Conservation (phyloP, 2,797 vertebrate genomes). For the Australoheros facetus region DNA sequence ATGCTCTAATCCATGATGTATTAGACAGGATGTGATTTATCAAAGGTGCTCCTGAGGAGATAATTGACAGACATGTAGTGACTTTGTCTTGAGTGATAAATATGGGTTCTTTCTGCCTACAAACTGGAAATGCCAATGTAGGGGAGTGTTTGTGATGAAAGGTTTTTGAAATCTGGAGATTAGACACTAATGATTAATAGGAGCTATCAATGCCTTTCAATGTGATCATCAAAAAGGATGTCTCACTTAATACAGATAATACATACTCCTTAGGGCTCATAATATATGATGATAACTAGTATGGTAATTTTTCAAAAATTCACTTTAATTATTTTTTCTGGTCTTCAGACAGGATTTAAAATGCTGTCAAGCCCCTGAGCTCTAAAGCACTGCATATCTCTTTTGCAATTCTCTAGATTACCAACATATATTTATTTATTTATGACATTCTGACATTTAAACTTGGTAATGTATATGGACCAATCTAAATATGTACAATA, state of each 20-base stretch:
- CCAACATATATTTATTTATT: background rate
- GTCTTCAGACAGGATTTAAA: background rate
- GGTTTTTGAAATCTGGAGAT: slow-evolving; percentile 47
- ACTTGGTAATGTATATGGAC: background rate
- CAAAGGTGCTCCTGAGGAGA: slow-evolving; percentile 50
- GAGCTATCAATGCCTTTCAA: slow-evolving; percentile 37
- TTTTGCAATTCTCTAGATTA: background rate
- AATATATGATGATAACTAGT: background rate
- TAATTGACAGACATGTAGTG: slow-evolving; percentile 55
- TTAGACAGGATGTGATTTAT: slow-evolving; percentile 59
- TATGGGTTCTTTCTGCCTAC: slow-evolving; percentile 35
- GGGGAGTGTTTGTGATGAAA: slow-evolving; percentile 25
- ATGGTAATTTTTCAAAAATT: background rate
- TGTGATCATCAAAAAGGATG: slow-evolving; percentile 21
- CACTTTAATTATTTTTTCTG: background rate
- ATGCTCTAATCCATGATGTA: slow-evolving; percentile 35
- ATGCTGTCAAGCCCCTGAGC: background rate
- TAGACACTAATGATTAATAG: slow-evolving; percentile 50
- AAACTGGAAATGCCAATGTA: slow-evolving; percentile 42
- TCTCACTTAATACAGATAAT: slow-evolving; percentile 9
- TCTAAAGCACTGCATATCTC: slow-evolving; percentile 1
- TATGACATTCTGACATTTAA: background rate
- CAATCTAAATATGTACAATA: too few species aligned
- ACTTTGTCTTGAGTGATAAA: slow-evolving; percentile 58
- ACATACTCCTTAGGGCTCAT: background rate